Conservation (phyloP, 92 coral and sea anemone species). For the Chrysogorgia sp. region DNA sequence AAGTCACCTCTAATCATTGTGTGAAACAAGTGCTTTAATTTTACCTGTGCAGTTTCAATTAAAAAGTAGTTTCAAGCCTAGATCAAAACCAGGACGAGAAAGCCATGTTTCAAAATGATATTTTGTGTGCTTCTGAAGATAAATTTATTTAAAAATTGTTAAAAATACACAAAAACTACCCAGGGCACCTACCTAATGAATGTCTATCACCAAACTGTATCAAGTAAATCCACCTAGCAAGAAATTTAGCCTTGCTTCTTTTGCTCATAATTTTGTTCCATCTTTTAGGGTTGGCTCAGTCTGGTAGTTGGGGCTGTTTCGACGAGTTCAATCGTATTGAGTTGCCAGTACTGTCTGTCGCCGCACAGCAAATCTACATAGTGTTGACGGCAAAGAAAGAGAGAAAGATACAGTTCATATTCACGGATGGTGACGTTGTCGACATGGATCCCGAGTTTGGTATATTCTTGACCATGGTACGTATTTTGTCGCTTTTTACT, state of each 20-base stretch:
- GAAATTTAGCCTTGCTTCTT: background rate
- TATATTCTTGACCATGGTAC: slow-evolving; percentile 97
- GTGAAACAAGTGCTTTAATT: too few relatives aligned
- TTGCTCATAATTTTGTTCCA: background rate
- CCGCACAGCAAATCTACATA: slow-evolving; percentile 99
- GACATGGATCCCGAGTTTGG: slow-evolving; percentile 98
- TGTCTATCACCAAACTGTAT: too few relatives aligned
- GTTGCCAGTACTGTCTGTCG: slow-evolving; percentile 98
- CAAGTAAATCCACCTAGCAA: slow-evolving; percentile 1
- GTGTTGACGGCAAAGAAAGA: slow-evolving; percentile 98
- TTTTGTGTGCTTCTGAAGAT: too few relatives aligned
- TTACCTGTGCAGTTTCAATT: too few relatives aligned
- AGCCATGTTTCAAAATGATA: too few relatives aligned
- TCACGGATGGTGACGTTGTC: slow-evolving; percentile 97
- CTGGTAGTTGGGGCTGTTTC: slow-evolving; percentile 99
- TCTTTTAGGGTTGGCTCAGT: slow-evolving; percentile 87
- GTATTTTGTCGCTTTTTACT: background rate
- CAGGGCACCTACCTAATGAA: too few relatives aligned
- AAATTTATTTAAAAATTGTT: too few relatives aligned
- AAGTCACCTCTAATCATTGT: too few relatives aligned
- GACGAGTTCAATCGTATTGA: slow-evolving; percentile 99
- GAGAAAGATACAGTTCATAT: slow-evolving; percentile 79
- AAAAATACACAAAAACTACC: too few relatives aligned
- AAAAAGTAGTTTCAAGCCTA: too few relatives aligned
- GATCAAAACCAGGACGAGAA: too few relatives aligned